phyloP scores from a whole-genome alignment of 2,113 vertebrate genomes.

The Notiomystis cincta region DNA sequence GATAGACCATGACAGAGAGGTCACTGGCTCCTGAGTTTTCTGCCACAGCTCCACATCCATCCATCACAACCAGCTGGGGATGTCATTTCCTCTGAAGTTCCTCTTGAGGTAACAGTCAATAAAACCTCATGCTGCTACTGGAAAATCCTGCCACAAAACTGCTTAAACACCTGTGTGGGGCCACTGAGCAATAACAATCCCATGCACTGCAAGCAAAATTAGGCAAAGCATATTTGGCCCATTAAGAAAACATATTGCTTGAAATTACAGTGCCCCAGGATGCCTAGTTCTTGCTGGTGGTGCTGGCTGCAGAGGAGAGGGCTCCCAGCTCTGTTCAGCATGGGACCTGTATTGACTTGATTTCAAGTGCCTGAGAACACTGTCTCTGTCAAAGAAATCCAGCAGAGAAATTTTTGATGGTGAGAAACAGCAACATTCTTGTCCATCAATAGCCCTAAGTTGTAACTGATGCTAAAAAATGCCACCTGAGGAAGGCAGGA shows the following conservation, averaged over 20 bases:
- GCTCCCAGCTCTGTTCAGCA: background rate
- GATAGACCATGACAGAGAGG: background rate
- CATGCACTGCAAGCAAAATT: constrained; percentile 31
- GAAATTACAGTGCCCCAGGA: constrained; percentile 18
- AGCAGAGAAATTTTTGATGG: background rate
- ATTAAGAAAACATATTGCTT: constrained; percentile 56
- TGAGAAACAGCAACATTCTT: background rate
- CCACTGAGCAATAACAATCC: constrained; percentile 52
- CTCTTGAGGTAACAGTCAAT: constrained; percentile 30
- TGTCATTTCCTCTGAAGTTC: background rate
- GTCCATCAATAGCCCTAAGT: background rate
- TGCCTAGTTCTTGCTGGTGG: background rate
- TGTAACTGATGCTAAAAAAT: background rate
- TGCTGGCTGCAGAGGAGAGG: background rate
- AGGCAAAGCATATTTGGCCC: constrained; percentile 12
- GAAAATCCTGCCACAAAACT: constrained; percentile 33
- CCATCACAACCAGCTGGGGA: background rate
- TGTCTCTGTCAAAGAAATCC: background rate
- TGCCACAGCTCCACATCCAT: background rate
- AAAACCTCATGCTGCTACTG: background rate
- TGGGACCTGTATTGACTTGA: background rate
- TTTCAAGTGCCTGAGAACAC: background rate
- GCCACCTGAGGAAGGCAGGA: background rate
- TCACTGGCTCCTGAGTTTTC: background rate
- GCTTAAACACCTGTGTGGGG: constrained; percentile 54